Conservation (phyloP, 2,888 invertebrate species). For the Liopterus haemorrhoidalis region DNA sequence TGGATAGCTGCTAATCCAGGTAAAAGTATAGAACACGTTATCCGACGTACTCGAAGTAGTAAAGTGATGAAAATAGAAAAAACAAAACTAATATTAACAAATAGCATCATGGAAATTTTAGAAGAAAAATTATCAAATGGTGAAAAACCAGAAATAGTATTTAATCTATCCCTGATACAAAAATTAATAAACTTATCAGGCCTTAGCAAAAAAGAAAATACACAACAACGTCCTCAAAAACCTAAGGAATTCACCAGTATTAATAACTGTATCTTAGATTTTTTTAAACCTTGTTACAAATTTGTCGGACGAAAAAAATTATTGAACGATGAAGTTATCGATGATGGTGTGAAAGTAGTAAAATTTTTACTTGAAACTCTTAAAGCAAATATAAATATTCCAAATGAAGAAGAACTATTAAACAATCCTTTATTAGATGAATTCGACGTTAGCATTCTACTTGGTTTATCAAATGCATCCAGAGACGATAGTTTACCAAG, state of each 20-base stretch:
- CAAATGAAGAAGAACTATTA: slow-evolving; percentile 27
- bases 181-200: slow-evolving; percentile 1
- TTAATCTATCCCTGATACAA: neutral
- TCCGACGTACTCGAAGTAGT: slow-evolving; percentile 44
- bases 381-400: slow-evolving; percentile 31
- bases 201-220: neutral
- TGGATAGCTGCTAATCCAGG: slow-evolving; percentile 51
- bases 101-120: slow-evolving; percentile 28
- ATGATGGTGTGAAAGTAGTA: slow-evolving; percentile 26
- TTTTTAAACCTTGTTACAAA: slow-evolving; percentile 30
- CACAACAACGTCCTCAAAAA: neutral
- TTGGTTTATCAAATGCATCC: slow-evolving; percentile 2
- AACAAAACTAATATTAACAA: no score
- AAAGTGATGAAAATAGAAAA: slow-evolving; percentile 36
- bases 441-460: slow-evolving; percentile 30
- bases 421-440: slow-evolving; percentile 29
- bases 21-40: slow-evolving; percentile 42
- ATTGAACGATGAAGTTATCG: slow-evolving; percentile 15
- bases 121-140: slow-evolving; percentile 30
- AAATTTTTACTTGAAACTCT: slow-evolving; percentile 28
- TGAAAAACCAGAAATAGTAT: neutral
- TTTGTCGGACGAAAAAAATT: slow-evolving; percentile 10
- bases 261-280: slow-evolving; percentile 19
- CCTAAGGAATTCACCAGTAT: neutral
- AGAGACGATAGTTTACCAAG: neutral